Evolutionary conservation across 2,113 vertebrate genomes (phyloP), one percentile per base, ranked within the genome.

Genomic region (Datnioides undecimradiatus): DNA sequence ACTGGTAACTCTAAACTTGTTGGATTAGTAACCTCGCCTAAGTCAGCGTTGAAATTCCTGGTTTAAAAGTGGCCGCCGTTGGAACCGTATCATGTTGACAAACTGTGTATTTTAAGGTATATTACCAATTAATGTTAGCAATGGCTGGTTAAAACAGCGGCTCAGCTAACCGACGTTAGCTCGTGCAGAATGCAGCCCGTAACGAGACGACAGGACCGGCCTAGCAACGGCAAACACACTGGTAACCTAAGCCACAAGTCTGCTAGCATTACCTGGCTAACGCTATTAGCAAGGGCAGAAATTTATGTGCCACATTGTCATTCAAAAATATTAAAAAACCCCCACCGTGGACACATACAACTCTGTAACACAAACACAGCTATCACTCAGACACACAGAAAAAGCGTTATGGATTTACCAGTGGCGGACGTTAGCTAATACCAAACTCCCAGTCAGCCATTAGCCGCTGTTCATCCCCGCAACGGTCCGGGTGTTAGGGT

Each of bases 201-300:
- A n/a, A 71, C 46, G 79, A 84, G 80, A 59, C 23, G 49, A 52
- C 66, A 66, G 71, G 43, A 79, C 74, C 80, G 91, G 93, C 92
- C 94, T 94, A 89, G 93, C 94, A 95, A 94, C 93, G 62, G 54
- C 87, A 93, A 94, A 95, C 92, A 92, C 89, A 86, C 64, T 17
- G 87, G 87, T 76, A 82, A 85, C 88, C 91, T 73, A 29, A 59
- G 79, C 91, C 65, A 85, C 82, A 27, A 73, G 80, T 36, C 67
- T 57, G 75, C 1, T 89, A 87, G 82, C 90, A 71, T 73, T 64
- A 45, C 60, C 80, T 62, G 80, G 88, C 78, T 88, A 90, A 81
- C 71, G 31, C 48, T 67, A 23, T 45, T 11, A 52, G 68, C 45
- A 31, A 73, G 23, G 54, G 17, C 27, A 40, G 2, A 52, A 5